These are phyloP conservation scores for Nothoprocta pentlandii DNA, from an alignment of 2,113 vertebrate genomes.

Conservation along the genomic window DNA sequence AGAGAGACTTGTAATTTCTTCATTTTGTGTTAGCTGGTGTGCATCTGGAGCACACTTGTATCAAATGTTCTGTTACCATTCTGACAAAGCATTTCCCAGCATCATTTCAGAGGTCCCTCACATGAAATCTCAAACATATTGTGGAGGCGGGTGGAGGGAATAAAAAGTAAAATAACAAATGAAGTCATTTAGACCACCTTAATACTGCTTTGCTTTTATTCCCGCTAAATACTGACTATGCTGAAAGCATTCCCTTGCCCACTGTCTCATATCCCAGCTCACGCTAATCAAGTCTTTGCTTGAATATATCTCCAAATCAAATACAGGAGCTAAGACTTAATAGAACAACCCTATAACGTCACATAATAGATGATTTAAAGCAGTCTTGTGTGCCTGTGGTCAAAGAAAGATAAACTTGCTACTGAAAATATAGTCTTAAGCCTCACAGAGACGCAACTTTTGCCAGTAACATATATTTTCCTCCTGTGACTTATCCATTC, in stretches of 20 bases:
- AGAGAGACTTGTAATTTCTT: not conserved
- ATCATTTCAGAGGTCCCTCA: not conserved
- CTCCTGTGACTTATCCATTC: not conserved
- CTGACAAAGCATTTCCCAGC: not conserved
- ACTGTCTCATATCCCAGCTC: too few species aligned
- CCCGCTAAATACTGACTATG: not conserved
- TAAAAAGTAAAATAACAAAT: not conserved
- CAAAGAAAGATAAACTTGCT: not conserved
- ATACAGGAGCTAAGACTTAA: not conserved
- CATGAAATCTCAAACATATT: not conserved
- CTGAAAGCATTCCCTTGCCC: not conserved
- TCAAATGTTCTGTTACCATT: not conserved
- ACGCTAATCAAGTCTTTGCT: not conserved
- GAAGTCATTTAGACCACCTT: not conserved
- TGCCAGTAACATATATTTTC: not conserved
- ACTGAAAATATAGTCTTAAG: rapidly evolving
- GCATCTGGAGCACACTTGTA: not conserved
- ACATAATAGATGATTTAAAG: not conserved
- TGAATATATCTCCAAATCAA: not conserved
- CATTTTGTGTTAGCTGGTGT: not conserved
- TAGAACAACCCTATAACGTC: not conserved
- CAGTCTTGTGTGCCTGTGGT: not conserved
- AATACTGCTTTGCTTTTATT: not conserved
- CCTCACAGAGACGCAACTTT: not conserved
- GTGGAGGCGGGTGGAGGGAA: rapidly evolving